phyloP scores from a whole-genome alignment of 1,140 invertebrate genomes.

The Cecropterus lyciades region DNA sequence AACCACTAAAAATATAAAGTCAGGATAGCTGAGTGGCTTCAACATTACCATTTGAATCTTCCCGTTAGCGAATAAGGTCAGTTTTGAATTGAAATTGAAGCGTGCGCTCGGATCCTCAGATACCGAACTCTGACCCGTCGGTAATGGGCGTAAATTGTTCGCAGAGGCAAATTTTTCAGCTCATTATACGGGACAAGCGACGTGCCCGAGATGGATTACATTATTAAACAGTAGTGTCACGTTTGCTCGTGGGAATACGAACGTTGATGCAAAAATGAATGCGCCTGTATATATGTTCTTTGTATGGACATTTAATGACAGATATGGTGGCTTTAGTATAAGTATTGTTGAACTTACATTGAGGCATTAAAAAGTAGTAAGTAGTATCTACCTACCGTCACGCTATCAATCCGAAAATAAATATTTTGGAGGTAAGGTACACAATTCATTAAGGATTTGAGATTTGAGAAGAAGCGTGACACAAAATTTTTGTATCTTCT shows the following conservation, averaged over 20 bases:
- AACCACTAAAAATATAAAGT: background rate
- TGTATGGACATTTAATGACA: too few relatives aligned
- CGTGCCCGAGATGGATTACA: slow-evolving; percentile 12
- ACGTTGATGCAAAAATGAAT: background rate
- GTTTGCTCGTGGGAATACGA: slow-evolving; percentile 9
- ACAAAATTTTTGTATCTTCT: too few relatives aligned
- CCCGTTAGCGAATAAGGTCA: background rate
- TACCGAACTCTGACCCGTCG: slow-evolving; percentile 59
- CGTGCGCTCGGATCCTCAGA: slow-evolving; percentile 42
- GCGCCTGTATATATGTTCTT: background rate
- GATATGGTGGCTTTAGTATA: too few relatives aligned
- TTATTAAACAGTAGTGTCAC: background rate
- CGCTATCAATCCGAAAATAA: too few relatives aligned
- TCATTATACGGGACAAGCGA: slow-evolving; percentile 41
- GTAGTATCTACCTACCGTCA: too few relatives aligned
- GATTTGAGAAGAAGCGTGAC: too few relatives aligned
- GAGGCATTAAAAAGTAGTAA: too few relatives aligned
- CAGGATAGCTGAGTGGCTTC: background rate
- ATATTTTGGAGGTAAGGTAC: too few relatives aligned
- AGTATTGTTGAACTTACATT: too few relatives aligned
- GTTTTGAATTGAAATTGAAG: slow-evolving; percentile 32
- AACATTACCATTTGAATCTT: slow-evolving; percentile 34
- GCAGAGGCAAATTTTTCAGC: slow-evolving; percentile 59
- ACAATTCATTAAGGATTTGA: too few relatives aligned
- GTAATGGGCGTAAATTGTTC: slow-evolving; percentile 69